phyloP scores from a whole-genome alignment of 2,797 vertebrate species.

The Labroides dimidiatus region DNA sequence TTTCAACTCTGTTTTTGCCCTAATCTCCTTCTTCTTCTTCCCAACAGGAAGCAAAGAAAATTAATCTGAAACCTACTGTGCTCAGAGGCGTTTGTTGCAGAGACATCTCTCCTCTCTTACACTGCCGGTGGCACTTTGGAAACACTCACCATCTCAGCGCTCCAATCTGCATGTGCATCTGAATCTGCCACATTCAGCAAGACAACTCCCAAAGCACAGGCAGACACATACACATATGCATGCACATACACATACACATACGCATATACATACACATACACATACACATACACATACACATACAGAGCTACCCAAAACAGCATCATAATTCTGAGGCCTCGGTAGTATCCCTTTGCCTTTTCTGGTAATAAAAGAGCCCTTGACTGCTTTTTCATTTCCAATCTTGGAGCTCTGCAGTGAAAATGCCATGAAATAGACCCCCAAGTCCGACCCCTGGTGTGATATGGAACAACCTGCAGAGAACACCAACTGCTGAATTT shows the following conservation, averaged over 20 bases:
- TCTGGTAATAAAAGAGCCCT: slow-evolving; percentile 70
- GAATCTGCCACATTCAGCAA: slow-evolving; percentile 70
- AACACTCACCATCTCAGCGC: slow-evolving; percentile 71
- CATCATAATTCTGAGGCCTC: slow-evolving; percentile 52
- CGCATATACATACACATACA: slow-evolving; percentile 22
- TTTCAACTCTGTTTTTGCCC: slow-evolving; percentile 51
- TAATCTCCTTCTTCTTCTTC: slow-evolving; percentile 69
- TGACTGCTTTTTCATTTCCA: slow-evolving; percentile 71
- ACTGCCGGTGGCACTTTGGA: slow-evolving; percentile 75
- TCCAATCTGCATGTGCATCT: slow-evolving; percentile 75
- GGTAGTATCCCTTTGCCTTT: slow-evolving; percentile 59
- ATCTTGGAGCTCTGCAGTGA: slow-evolving; percentile 58
- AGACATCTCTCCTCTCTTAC: slow-evolving; percentile 68
- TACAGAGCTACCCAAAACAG: slow-evolving; percentile 38
- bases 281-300: slow-evolving; percentile 15
- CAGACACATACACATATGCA: slow-evolving; percentile 16
- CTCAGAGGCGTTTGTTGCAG: slow-evolving; percentile 68
- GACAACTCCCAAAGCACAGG: slow-evolving; percentile 58
- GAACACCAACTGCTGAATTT: slow-evolving; percentile 71
- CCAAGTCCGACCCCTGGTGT: slow-evolving; percentile 65
- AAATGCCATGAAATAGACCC: slow-evolving; percentile 71
- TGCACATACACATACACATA: slow-evolving; percentile 23
- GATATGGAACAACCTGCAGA: slow-evolving; percentile 73
- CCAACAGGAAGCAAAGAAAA: slow-evolving; percentile 75
- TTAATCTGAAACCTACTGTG: slow-evolving; percentile 77